Base-by-base conservation (phyloP, 1,140 invertebrate genomes). In the Dufourea novaeangliae region DNA sequence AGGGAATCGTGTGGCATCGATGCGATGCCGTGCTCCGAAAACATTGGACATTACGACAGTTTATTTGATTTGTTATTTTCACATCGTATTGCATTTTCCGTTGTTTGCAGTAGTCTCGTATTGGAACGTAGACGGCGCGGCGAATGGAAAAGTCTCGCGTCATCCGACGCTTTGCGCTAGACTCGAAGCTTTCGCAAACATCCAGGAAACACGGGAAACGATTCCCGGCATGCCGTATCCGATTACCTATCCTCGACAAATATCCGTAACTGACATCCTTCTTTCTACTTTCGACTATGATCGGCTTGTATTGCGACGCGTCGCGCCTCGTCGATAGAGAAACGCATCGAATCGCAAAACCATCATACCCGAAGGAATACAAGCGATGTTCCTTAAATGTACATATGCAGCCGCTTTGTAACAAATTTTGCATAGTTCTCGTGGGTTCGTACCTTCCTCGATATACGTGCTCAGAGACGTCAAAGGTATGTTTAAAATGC, bases 121-220 rank as follows among this genome's bases (percentile, higher is more conserved):
- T n/a, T 50, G 20, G 20, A n/a, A 8, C 7, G 12, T n/a, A 25
- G n/a, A 22, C 39, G n/a, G 6, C 22, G n/a, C n/a, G 22, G 8
- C 50, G 34, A 37, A 37, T 10, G 34, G 34, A 10, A 5, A 10
- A 37, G 4, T 37, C 46, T 52, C 17, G 20, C 17, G 14, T n/a
- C 57, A 10, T 22, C 27, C 17, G 29, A 59, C 34, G 25, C 25
- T 44, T 50, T 29, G 6, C 63, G 63, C 11, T 7, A 11, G n/a
- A 34, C 32, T 69, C 20, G 34, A 37, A 69, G 67, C 50, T 69
- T 39, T 22, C 17, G 50, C 67, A 69, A 69, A 69, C 32, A 56
- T 69, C 67, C 67, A 50, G 39, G 34, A 20, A 37, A 69, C 67
- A 39, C 50, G 34, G 27, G 67, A 56, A 56, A 56, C 34, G 34